A percentile compares a stretch with the other conserved stretches of the same genome.
These are phyloP conservation scores for Oikopleura vanhoeffeni DNA, from an alignment of 23 tunicate species.

Conservation along the genomic window DNA sequence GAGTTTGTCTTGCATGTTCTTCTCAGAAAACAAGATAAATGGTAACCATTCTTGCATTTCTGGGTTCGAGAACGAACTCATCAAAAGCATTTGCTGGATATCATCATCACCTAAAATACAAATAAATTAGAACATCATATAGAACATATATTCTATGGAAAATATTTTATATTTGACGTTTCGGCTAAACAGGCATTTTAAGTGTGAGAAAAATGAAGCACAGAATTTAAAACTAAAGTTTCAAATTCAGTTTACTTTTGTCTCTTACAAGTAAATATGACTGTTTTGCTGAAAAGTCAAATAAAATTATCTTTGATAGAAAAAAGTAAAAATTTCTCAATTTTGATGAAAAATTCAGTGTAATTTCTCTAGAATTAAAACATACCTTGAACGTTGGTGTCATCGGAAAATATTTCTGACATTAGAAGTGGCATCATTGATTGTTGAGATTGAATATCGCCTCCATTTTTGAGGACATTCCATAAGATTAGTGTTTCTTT, in stretches of 20 bases:
- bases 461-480: neutral
- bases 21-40: neutral
- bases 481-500: neutral
- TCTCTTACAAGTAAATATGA: too few species aligned
- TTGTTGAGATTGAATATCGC: neutral
- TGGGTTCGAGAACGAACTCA: conserved; percentile 2
- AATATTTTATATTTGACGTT: too few species aligned
- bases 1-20: neutral
- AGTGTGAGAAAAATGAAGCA: too few species aligned
- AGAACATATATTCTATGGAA: too few species aligned
- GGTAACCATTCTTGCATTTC: conserved; percentile 3
- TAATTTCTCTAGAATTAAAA: too few species aligned
- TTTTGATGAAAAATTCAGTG: too few species aligned
- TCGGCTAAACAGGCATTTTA: too few species aligned
- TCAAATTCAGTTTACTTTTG: too few species aligned
- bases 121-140: neutral
- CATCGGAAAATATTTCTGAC: neutral
- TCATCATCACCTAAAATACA: conserved; percentile 2
- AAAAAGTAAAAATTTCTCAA: too few species aligned
- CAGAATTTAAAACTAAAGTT: too few species aligned
- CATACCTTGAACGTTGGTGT: neutral
- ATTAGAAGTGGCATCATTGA: conserved; percentile 12
- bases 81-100: neutral
- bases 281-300: too few species aligned
- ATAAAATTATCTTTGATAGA: too few species aligned